These are phyloP conservation scores for Drosophila kokeensis DNA, from an alignment of 2,888 invertebrate genomes.

Conservation along the genomic window DNA sequence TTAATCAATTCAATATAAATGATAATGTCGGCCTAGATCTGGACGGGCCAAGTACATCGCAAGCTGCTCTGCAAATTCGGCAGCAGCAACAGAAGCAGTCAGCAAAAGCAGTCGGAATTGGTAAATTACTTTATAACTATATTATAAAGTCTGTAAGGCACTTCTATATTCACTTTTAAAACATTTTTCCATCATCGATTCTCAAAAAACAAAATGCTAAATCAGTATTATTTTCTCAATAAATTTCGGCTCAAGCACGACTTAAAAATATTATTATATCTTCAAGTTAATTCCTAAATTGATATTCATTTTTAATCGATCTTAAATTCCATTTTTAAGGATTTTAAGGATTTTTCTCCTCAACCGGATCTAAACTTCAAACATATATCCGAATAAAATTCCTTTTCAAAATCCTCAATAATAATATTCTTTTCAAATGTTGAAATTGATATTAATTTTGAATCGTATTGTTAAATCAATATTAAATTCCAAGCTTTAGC, in stretches of 20 bases:
- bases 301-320: background rate
- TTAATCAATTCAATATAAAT: background rate
- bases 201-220: background rate
- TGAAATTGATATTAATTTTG: background rate
- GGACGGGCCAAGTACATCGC: constrained; percentile 2
- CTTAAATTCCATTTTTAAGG: background rate
- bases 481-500: background rate
- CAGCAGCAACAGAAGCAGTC: background rate
- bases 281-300: background rate
- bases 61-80: background rate
- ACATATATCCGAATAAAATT: background rate
- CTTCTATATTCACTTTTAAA: background rate
- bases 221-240: background rate
- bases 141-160: constrained; percentile 8
- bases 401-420: background rate
- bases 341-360: background rate
- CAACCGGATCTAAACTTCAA: background rate
- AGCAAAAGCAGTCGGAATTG: background rate
- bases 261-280: background rate
- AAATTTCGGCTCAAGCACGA: background rate
- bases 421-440: background rate
- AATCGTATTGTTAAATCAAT: background rate
- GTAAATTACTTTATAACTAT: constrained; percentile 18
- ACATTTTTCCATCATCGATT: background rate
- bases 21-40: background rate